Percentiles rank a stretch among this genome's conserved stretches.
phyloP scores from a whole-genome alignment of 1,140 invertebrate species.

The Pararge aegeria region DNA sequence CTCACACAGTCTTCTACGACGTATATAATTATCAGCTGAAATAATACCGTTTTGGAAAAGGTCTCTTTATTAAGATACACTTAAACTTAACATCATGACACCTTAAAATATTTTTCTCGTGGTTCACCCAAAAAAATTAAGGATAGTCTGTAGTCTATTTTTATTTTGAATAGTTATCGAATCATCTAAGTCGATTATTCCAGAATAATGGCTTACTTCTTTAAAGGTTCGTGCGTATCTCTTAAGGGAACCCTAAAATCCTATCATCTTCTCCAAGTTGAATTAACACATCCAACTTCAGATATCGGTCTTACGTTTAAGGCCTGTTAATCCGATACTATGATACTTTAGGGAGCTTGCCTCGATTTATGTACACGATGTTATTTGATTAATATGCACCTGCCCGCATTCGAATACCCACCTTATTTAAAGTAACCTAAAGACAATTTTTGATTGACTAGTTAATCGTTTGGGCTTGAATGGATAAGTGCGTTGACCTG shows the following conservation, averaged over 20 bases:
- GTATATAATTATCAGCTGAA: too few species aligned
- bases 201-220: too few species aligned
- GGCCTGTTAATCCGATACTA: conserved; percentile 63
- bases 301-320: conserved; percentile 57
- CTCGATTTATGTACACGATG: conserved; percentile 53
- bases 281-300: conserved; percentile 57
- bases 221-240: too few species aligned
- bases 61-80: too few species aligned
- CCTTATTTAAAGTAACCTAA: background rate
- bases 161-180: too few species aligned
- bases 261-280: conserved; percentile 27
- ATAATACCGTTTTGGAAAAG: too few species aligned
- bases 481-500: conserved; percentile 29
- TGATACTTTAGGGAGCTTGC: conserved; percentile 55
- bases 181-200: too few species aligned
- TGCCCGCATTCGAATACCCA: background rate
- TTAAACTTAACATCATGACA: too few species aligned
- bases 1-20: too few species aligned
- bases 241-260: conserved; percentile 43
- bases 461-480: conserved; percentile 12
- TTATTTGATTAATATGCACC: conserved; percentile 48
- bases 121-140: too few species aligned
- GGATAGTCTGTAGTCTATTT: too few species aligned
- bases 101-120: too few species aligned
- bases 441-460: background rate